Percentiles rank a stretch among this genome's conserved stretches.
These are phyloP conservation scores for Alaudala cheleensis DNA, from an alignment of 2,113 vertebrate genomes.

Conservation along the genomic window DNA sequence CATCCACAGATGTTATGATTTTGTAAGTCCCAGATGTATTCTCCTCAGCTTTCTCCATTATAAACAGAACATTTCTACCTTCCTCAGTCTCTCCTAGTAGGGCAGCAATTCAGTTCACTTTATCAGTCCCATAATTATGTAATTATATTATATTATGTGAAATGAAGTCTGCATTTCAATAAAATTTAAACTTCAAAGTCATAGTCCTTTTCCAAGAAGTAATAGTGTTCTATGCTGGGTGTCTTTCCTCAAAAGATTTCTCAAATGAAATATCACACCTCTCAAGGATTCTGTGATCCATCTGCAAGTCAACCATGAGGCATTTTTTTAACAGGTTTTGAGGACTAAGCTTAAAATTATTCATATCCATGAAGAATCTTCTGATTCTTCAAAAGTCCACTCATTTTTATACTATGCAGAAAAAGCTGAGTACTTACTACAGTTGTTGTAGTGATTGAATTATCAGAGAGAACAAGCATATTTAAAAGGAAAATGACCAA, in stretches of 20 bases:
- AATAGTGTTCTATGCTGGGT: background rate
- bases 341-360: conserved; percentile 3
- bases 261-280: background rate
- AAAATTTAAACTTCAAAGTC: background rate
- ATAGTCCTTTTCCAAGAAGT: background rate
- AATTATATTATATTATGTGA: background rate
- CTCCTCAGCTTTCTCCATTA: background rate
- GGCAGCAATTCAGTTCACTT: background rate
- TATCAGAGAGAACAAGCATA: background rate
- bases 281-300: background rate
- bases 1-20: background rate
- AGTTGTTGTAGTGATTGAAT: background rate
- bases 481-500: background rate
- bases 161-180: background rate
- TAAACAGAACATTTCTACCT: background rate
- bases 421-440: background rate
- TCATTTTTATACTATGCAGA: background rate
- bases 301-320: background rate
- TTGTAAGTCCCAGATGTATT: background rate
- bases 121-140: background rate
- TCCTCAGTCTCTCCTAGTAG: background rate
- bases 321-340: background rate
- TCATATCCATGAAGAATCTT: background rate
- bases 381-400: background rate
- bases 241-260: background rate